A percentile compares a stretch with the other conserved stretches of the same genome.
phyloP scores from a whole-genome alignment of 2,888 invertebrate species.

The Bellardia bayeri region DNA sequence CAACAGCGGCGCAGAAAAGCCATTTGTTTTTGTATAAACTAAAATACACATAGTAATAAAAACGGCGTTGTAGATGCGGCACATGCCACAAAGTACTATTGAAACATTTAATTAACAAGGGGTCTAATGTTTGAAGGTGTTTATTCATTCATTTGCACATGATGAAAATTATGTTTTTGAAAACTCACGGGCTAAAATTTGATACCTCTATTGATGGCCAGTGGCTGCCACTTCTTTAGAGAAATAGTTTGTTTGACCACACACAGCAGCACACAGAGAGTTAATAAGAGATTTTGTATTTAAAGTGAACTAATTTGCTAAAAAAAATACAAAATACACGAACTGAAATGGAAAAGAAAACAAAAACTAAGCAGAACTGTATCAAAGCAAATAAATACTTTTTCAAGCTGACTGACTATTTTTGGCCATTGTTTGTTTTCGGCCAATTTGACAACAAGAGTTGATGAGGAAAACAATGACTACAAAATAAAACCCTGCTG shows the following conservation, averaged over 20 bases:
- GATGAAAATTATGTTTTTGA: slow-evolving; percentile 24
- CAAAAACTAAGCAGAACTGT: slow-evolving; percentile 7
- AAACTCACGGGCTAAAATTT: slow-evolving; percentile 26
- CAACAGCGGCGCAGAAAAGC: slow-evolving; percentile 42
- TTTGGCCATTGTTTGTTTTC: slow-evolving; percentile 41
- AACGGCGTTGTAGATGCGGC: slow-evolving; percentile 35
- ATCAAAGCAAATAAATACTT: slow-evolving; percentile 47
- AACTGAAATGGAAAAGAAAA: not conserved
- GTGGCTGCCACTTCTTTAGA: not conserved
- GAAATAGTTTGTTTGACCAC: not conserved
- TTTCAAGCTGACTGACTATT: slow-evolving; percentile 32
- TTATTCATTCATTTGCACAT: slow-evolving; percentile 45
- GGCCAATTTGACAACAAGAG: slow-evolving; percentile 62
- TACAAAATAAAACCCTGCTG: slow-evolving; percentile 24
- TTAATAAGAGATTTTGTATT: slow-evolving; percentile 9
- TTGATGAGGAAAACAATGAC: not conserved
- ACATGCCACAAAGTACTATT: slow-evolving; percentile 55
- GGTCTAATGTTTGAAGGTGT: slow-evolving; percentile 58
- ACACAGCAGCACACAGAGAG: not conserved
- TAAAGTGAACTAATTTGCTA: slow-evolving; percentile 45
- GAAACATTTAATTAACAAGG: slow-evolving; percentile 61
- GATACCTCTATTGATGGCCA: slow-evolving; percentile 35
- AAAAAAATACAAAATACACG: not conserved
- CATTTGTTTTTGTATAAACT: not conserved
- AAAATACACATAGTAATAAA: not conserved